These are phyloP conservation scores for Drosophila repleta DNA, from an alignment of 1,140 invertebrate species.

Conservation along the genomic window DNA sequence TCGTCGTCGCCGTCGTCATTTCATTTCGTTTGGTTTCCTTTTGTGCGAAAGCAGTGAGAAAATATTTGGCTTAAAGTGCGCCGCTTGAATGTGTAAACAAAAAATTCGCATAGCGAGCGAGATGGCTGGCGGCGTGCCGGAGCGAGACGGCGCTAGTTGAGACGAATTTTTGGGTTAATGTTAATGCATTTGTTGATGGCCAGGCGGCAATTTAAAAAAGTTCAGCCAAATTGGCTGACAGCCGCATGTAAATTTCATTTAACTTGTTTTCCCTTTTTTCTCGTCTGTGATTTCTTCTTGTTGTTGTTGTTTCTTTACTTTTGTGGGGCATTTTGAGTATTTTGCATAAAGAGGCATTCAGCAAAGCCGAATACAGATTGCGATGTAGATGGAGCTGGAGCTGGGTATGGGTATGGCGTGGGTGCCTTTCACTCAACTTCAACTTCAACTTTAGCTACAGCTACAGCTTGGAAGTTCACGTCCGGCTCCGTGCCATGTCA, in stretches of 20 bases:
- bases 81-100: conserved; percentile 67
- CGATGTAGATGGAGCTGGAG: conserved; percentile 1
- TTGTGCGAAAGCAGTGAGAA: conserved; percentile 52
- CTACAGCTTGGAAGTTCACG: conserved; percentile 29
- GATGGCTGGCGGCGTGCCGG: not conserved
- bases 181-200: conserved; percentile 72
- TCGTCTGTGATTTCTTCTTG: not conserved
- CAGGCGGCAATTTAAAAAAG: conserved; percentile 73
- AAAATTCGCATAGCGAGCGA: conserved; percentile 39
- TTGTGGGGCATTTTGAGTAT: conserved; percentile 46
- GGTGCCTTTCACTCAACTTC: conserved; percentile 71
- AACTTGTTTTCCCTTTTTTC: conserved; percentile 74
- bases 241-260: conserved; percentile 77
- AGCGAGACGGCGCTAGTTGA: conserved; percentile 27
- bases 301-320: conserved; percentile 49
- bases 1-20: conserved; percentile 5
- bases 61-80: conserved; percentile 58
- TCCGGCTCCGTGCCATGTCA: conserved; percentile 60
- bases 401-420: conserved; percentile 41
- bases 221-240: conserved; percentile 74
- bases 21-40: conserved; percentile 34
- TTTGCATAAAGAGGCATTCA: conserved; percentile 39
- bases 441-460: conserved; percentile 8
- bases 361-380: conserved; percentile 25
- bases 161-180: conserved; percentile 72